phyloP scores from a whole-genome alignment of 2,113 vertebrate genomes.

The Paradisaea rubra region DNA sequence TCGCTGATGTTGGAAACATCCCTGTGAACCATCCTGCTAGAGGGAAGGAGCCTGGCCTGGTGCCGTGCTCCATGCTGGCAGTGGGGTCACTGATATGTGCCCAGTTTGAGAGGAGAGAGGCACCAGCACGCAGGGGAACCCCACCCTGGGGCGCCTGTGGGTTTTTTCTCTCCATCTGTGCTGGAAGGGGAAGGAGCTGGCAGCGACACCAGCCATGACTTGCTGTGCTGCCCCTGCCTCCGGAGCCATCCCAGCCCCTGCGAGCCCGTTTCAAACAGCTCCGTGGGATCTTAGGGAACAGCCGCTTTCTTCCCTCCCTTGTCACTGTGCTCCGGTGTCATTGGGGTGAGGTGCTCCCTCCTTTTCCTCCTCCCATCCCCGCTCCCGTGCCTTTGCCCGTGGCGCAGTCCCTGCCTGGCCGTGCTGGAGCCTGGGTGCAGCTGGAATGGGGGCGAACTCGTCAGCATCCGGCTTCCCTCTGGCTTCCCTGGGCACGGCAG shows the following conservation, averaged over 20 bases:
- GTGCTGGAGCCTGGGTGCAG: fast-evolving
- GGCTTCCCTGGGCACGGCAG: not conserved
- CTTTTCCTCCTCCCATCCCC: not conserved
- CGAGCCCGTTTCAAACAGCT: not conserved
- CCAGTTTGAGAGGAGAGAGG: not conserved
- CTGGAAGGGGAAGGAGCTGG: not conserved
- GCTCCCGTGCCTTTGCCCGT: fast-evolving
- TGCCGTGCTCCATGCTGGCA: fast-evolving
- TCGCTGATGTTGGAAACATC: not conserved
- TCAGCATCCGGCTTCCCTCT: not conserved
- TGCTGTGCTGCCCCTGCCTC: not conserved
- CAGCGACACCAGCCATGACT: fast-evolving
- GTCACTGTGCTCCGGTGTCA: fast-evolving
- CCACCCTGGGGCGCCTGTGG: not conserved
- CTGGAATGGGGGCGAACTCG: fast-evolving
- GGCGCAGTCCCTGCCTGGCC: fast-evolving
- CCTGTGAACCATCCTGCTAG: fast-evolving
- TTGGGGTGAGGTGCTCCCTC: not conserved
- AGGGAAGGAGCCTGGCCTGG: not conserved
- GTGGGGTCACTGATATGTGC: not conserved
- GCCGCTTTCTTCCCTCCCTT: not conserved
- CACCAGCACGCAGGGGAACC: not conserved
- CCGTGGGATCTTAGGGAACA: fast-evolving
- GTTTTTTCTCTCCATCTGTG: fast-evolving
- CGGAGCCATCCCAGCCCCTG: not conserved